Evolutionary conservation across 1,140 invertebrate genomes (phyloP), one percentile per base, ranked within the genome.

Genomic region (Scaptomyza graminum): DNA sequence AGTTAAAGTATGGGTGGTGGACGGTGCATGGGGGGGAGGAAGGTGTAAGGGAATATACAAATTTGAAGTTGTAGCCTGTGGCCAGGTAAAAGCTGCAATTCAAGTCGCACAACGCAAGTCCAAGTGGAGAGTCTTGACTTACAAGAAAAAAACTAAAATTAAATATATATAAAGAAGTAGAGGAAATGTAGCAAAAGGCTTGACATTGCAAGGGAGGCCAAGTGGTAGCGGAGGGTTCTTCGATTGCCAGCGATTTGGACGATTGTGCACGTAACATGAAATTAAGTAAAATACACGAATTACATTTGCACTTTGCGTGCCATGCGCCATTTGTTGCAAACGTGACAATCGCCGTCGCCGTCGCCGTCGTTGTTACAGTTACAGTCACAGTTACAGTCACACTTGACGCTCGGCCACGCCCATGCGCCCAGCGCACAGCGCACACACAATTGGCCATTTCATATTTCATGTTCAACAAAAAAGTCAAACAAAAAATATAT

Each of bases 231-330:
- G n/a, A 11, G 15, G 11, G 18, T 2, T 8, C 12, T 63, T 73
- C 79, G 79, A 81, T 81, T 75, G 60, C 64, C 74, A 72, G 67
- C 80, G 74, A 84, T 84, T 84, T 85, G 73, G 80, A 60, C 81
- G 81, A 85, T 85, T 84, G 81, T 85, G 82, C 82, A 85, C 82
- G 82, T 87, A 87, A 87, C 78, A 76, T 76, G 78, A 85, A 87
- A 85, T 85, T 85, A 85, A 87, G 82, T 87, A 87, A 87, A 87
- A 87, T 87, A 87, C 82, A 87, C 82, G 82, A 87, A 87, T 87
- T 81, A 87, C 82, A 87, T 87, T 87, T 87, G 82, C 82, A 81
- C 82, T 87, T 87, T 87, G 82, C 82, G 82, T 85, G 83, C 77
- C 82, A 87, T 87, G 82, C 82, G 71, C 82, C 82, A 87, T 87